phyloP scores from a whole-genome alignment of 2,888 invertebrate species.

The Cordilura impudica region DNA sequence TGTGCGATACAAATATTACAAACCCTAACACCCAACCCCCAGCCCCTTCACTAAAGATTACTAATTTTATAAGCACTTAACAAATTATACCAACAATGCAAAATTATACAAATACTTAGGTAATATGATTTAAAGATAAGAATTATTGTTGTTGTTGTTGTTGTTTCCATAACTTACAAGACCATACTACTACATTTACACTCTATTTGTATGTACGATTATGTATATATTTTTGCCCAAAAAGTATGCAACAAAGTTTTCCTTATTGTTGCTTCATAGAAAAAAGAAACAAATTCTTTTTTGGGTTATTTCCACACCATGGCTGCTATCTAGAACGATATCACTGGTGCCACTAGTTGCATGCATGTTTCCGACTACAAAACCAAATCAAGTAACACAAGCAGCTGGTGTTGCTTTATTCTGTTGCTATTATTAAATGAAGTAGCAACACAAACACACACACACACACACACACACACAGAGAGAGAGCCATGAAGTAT shows the following conservation, averaged over 20 bases:
- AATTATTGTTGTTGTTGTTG: background rate
- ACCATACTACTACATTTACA: background rate
- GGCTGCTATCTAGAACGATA: background rate
- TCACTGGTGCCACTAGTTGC: background rate
- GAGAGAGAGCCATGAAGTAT: background rate
- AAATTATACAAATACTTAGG: background rate
- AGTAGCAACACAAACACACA: background rate
- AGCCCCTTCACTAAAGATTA: background rate
- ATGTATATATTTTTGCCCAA: background rate
- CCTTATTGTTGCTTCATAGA: background rate
- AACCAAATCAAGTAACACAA: background rate
- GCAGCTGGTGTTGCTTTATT: background rate
- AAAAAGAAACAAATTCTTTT: background rate
- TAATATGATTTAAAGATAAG: background rate
- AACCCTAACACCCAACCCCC: no score
- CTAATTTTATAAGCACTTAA: background rate
- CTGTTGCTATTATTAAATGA: background rate
- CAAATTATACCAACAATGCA: background rate
- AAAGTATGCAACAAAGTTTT: background rate
- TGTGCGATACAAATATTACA: no score
- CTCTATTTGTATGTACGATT: background rate
- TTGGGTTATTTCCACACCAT: background rate
- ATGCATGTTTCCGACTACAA: background rate
- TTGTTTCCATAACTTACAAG: background rate
- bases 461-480: no score